These are phyloP conservation scores for Antigone vipio DNA, from an alignment of 2,113 vertebrate genomes.

Conservation along the genomic window DNA sequence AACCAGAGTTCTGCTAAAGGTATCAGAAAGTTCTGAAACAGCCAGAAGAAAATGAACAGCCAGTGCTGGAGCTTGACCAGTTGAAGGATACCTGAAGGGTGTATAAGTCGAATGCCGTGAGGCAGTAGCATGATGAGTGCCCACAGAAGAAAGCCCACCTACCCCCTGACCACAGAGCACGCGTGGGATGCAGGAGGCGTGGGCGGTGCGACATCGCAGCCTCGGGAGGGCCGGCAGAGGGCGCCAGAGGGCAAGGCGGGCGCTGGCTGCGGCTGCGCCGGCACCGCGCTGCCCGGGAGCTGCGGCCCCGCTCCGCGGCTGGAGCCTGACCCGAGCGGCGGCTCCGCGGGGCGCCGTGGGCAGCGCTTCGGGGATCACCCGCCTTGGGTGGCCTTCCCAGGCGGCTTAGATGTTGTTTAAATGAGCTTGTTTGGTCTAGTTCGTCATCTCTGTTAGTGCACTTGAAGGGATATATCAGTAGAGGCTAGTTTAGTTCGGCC, in stretches of 20 bases:
- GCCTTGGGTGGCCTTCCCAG: background rate
- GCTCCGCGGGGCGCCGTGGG: no score
- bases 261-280: background rate
- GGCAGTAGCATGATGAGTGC: fast-evolving
- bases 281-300: background rate
- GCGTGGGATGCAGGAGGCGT: background rate
- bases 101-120: fast-evolving
- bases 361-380: no score
- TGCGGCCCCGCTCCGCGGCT: background rate
- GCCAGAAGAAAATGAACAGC: fast-evolving
- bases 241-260: conserved; percentile 2
- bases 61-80: fast-evolving
- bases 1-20: fast-evolving
- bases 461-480: fast-evolving
- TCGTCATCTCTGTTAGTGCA: fast-evolving
- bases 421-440: fast-evolving
- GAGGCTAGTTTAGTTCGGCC: fast-evolving
- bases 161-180: no score
- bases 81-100: fast-evolving
- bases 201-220: background rate
- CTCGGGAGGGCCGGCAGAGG: background rate
- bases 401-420: fast-evolving
- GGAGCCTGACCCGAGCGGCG: no score
- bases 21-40: fast-evolving
- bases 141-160: fast-evolving